Percentiles rank a stretch among this genome's conserved stretches.
phyloP scores from a whole-genome alignment of 2,113 vertebrate genomes.

The Chaenocephalus aceratus region DNA sequence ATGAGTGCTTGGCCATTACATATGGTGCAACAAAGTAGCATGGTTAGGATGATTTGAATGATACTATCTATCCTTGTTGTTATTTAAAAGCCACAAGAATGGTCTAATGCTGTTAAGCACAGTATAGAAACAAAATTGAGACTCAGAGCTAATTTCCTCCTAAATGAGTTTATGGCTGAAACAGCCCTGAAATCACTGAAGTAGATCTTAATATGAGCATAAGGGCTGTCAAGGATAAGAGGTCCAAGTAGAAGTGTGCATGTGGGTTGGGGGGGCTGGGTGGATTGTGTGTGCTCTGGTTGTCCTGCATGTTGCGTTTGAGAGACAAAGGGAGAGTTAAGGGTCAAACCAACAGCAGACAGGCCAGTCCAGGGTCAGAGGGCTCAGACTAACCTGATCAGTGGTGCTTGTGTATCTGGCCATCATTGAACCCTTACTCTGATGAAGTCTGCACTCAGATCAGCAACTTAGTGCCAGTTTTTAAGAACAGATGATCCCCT shows the following conservation, averaged over 20 bases:
- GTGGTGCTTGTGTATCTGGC: constrained; percentile 71
- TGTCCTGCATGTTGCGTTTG: constrained; percentile 58
- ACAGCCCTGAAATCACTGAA: constrained; percentile 73
- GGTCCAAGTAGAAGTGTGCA: constrained; percentile 54
- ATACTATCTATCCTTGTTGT: constrained; percentile 78
- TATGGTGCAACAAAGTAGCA: constrained; percentile 60
- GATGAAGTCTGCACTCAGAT: constrained; percentile 47
- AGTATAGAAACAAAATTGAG: constrained; percentile 77
- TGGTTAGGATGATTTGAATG: constrained; percentile 73
- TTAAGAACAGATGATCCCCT: not conserved
- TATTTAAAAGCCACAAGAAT: constrained; percentile 82
- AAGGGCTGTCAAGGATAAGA: constrained; percentile 81
- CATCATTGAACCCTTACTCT: constrained; percentile 45
- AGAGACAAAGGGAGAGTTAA: constrained; percentile 72
- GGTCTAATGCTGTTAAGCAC: constrained; percentile 83
- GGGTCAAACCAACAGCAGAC: constrained; percentile 80
- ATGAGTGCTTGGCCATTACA: constrained; percentile 70
- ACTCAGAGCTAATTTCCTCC: constrained; percentile 77
- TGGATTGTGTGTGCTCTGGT: constrained; percentile 33
- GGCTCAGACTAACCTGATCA: constrained; percentile 81
- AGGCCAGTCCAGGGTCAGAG: constrained; percentile 72
- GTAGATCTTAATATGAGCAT: constrained; percentile 83
- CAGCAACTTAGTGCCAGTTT: not conserved
- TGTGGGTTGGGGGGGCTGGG: not conserved
- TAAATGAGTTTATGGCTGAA: constrained; percentile 85